Conservation (phyloP, 2,797 vertebrate species). For the Melanotaenia nigrans region DNA sequence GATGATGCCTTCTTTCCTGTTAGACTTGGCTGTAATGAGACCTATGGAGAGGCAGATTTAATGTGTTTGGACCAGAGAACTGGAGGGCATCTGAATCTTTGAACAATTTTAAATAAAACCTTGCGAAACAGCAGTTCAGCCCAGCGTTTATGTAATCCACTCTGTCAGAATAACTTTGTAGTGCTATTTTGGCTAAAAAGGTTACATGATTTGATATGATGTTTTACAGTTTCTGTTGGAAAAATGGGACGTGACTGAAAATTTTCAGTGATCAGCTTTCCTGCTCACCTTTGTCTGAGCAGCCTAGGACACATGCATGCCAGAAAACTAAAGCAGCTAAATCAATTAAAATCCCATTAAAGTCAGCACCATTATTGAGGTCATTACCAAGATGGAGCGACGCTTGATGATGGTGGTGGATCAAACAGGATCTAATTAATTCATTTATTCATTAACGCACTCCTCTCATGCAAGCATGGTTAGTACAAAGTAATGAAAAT, state of each 20-base stretch:
- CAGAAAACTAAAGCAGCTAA: slow-evolving; percentile 64
- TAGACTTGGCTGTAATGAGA: slow-evolving; percentile 12
- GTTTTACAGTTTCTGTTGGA: slow-evolving; percentile 13
- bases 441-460: slow-evolving; percentile 75
- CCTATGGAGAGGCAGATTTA: slow-evolving; percentile 27
- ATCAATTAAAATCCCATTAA: slow-evolving; percentile 82
- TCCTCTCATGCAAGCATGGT: slow-evolving; percentile 51
- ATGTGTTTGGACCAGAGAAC: slow-evolving; percentile 24
- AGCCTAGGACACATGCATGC: slow-evolving; percentile 15
- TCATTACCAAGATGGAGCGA: slow-evolving; percentile 71
- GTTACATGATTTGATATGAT: slow-evolving; percentile 8
- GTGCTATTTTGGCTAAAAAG: slow-evolving; percentile 13
- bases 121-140: slow-evolving; percentile 6
- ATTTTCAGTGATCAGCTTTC: slow-evolving; percentile 33
- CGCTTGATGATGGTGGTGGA: slow-evolving; percentile 71
- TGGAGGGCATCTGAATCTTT: slow-evolving; percentile 28
- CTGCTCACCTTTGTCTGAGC: slow-evolving; percentile 38
- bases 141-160: slow-evolving; percentile 15
- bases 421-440: slow-evolving; percentile 80
- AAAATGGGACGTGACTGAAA: slow-evolving; percentile 21
- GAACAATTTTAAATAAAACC: slow-evolving; percentile 35
- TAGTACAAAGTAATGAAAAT: slow-evolving; percentile 58
- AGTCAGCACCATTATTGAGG: slow-evolving; percentile 75
- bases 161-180: slow-evolving; percentile 3
- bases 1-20: slow-evolving; percentile 15